Percentiles rank a stretch among this genome's conserved stretches.
Evolutionary conservation across 1,140 invertebrate species (phyloP).

Genomic region (Sminthurides bifidus): DNA sequence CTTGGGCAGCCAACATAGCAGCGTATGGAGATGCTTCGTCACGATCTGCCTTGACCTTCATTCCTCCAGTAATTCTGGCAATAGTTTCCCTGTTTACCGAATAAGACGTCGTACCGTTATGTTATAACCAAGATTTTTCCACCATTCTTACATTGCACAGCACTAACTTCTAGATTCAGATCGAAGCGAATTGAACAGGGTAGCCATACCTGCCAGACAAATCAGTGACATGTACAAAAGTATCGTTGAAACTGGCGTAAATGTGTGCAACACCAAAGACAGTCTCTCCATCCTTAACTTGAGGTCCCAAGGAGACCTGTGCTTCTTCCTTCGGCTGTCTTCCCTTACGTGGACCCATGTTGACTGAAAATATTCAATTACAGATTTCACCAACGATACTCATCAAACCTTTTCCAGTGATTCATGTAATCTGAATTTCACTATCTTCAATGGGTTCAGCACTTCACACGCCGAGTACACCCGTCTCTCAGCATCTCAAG

Average conservation of each 20-base stretch:
- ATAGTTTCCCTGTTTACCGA: conserved; percentile 99
- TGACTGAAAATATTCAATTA: too few relatives aligned
- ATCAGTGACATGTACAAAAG: conserved; percentile 99
- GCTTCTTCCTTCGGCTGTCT: conserved; percentile 93
- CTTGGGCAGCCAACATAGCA: conserved; percentile 96
- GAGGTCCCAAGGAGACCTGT: conserved; percentile 90
- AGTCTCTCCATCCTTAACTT: conserved; percentile 91
- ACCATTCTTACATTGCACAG: too few relatives aligned
- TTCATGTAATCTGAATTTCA: neutral
- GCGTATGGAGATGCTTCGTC: conserved; percentile 99
- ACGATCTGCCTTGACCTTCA: conserved; percentile 99
- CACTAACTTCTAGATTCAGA: too few relatives aligned
- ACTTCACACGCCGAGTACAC: too few relatives aligned
- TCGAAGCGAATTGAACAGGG: neutral
- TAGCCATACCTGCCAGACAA: conserved; percentile 76
- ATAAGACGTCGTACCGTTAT: too few relatives aligned
- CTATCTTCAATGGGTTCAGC: too few relatives aligned
- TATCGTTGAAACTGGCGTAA: conserved; percentile 99
- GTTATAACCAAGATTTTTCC: neutral
- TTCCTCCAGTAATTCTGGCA: conserved; percentile 94
- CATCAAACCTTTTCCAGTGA: neutral
- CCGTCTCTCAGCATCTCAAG: too few relatives aligned
- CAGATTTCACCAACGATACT: too few relatives aligned
- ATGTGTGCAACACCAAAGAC: conserved; percentile 99
- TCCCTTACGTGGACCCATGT: conserved; percentile 94